These are phyloP conservation scores for Actenoides lindsayi DNA, from an alignment of 2,113 vertebrate genomes.

Conservation along the genomic window DNA sequence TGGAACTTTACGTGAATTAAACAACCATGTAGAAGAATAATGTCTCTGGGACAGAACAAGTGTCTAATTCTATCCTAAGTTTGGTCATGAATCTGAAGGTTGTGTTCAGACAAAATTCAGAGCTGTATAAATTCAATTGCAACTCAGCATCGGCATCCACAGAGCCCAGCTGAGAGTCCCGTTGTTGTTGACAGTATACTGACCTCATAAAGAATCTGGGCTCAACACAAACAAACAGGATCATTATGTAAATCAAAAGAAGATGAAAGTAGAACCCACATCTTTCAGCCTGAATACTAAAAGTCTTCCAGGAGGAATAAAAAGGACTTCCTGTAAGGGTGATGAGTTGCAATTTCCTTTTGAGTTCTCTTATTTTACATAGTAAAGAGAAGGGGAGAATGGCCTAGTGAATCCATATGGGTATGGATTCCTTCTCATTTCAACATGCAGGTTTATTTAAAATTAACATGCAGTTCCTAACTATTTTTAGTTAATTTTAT, in stretches of 20 bases:
- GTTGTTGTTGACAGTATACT: constrained; percentile 59
- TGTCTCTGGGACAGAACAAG: not conserved
- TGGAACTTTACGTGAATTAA: not conserved
- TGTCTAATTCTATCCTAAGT: not conserved
- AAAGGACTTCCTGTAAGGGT: constrained; percentile 23
- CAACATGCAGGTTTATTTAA: not conserved
- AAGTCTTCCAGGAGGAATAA: constrained; percentile 39
- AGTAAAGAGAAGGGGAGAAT: not conserved
- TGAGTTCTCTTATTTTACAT: not conserved
- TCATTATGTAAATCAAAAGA: constrained; percentile 64
- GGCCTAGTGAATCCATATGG: not conserved
- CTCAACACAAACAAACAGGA: constrained; percentile 19
- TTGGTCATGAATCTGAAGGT: constrained; percentile 28
- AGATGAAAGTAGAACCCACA: constrained; percentile 51
- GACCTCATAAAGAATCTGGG: constrained; percentile 20
- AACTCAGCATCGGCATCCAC: not conserved
- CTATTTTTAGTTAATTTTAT: not conserved
- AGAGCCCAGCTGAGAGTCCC: constrained; percentile 15
- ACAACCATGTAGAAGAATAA: not conserved
- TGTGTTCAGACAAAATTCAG: constrained; percentile 43
- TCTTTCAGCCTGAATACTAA: constrained; percentile 35
- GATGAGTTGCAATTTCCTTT: constrained; percentile 23
- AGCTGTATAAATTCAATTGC: not conserved
- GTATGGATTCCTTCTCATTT: not conserved
- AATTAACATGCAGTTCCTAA: not conserved